Evolutionary conservation across 53 echinoderm and acorn worm species (phyloP).

Genomic region (Crossaster papposus): DNA sequence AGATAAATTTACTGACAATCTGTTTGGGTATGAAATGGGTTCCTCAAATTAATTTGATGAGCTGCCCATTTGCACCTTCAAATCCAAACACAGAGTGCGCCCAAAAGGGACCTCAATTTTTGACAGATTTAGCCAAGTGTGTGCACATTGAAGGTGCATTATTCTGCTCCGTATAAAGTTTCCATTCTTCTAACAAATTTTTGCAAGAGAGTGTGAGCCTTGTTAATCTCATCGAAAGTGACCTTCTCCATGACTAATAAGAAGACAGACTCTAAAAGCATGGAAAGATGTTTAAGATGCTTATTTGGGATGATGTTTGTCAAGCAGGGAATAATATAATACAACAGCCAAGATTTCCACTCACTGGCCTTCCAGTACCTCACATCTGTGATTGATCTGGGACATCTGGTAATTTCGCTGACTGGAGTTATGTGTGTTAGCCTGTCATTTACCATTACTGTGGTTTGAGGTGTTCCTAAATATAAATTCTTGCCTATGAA

Average conservation of each 20-base stretch:
- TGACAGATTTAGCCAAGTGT: constrained; percentile 60
- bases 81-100: constrained; percentile 68
- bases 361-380: constrained; percentile 47
- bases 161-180: constrained; percentile 57
- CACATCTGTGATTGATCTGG: neutral
- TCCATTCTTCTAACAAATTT: constrained; percentile 66
- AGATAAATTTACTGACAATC: constrained; percentile 22
- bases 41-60: constrained; percentile 54
- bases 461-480: constrained; percentile 27
- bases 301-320: neutral
- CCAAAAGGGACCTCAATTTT: constrained; percentile 73
- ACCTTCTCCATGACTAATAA: too few species aligned
- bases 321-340: constrained; percentile 38
- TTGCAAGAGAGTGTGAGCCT: constrained; percentile 30
- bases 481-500: constrained; percentile 22
- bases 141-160: constrained; percentile 64
- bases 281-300: constrained; percentile 16
- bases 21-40: constrained; percentile 62
- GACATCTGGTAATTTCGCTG: constrained; percentile 31
- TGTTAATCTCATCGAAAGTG: constrained; percentile 16
- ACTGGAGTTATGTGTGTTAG: constrained; percentile 23
- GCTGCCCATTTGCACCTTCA: constrained; percentile 58
- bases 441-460: constrained; percentile 3
- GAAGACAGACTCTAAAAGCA: constrained; percentile 1
- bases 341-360: constrained; percentile 43